Base-by-base conservation (phyloP, 2,888 invertebrate species). In the Pinctada fucata region DNA sequence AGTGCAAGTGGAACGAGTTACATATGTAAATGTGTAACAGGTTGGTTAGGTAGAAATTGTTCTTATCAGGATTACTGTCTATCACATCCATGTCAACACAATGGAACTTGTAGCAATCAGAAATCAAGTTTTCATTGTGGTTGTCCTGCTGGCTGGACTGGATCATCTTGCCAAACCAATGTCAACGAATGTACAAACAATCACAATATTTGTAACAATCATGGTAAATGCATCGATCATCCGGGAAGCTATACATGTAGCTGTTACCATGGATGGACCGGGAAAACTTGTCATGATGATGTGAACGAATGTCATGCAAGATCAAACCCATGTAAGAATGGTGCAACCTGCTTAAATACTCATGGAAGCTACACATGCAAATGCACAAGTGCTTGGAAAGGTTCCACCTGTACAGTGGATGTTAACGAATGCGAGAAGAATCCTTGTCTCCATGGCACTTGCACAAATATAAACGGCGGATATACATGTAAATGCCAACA, bases 1-100 rank as follows among this genome's bases (percentile, higher is more conserved):
- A 45, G 52, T 8, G n/a, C 63, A 8, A 72, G 63, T 52, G n/a
- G 31, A 16, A n/a, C 72, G 2, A 72, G 63, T 51, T 67, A 72
- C 13, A 66, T 64, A 2, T 77, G 77, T 63, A n/a, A 72, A 2
- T 77, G 77, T 68, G 63, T 68, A 5, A 4, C 50, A 13, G 77
- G 77, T n/a, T 77, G 77, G 77, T 16, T 63, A 4, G 77, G 77
- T 16, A 13, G 49, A 13, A 48, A 45, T 10, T 77, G 77, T 31
- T 49, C n/a, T 8, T 48, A 69, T 16, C 49, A 69, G n/a, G 51
- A 50, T 49, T 6, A 69, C 50, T 77, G 77, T 63, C 52, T 65
- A 8, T 47, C n/a, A 48, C 48, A 45, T n/a, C 77, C 77, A 0
- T 77, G 77, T 49, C 4, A 68, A 49, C 72, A 31, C 31, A 31